Conservation (phyloP, 2,888 invertebrate genomes). For the Ophion obscuratus region DNA sequence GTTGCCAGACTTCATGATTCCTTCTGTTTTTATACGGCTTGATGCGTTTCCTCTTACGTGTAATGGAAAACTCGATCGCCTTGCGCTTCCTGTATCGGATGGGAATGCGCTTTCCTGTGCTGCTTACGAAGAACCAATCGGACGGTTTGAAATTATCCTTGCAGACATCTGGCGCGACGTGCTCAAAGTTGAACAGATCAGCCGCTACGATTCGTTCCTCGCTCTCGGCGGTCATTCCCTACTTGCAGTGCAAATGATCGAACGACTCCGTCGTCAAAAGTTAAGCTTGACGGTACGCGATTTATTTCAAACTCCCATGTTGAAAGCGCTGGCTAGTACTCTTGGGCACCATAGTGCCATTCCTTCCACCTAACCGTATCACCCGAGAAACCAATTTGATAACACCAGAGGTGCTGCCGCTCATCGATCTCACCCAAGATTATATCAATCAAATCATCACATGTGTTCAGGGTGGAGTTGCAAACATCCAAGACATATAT, state of each 20-base stretch:
- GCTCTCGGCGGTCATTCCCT: constrained; percentile 30
- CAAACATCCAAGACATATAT: constrained; percentile 23
- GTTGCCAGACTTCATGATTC: constrained; percentile 29
- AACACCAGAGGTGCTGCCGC: constrained; percentile 6
- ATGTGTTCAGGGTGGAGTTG: constrained; percentile 3
- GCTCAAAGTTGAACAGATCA: not conserved
- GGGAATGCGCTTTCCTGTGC: not conserved
- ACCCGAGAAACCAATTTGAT: not conserved
- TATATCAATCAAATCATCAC: constrained; percentile 7
- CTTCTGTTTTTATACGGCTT: not conserved
- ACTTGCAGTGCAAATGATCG: constrained; percentile 1
- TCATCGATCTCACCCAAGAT: constrained; percentile 2
- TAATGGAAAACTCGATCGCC: constrained; percentile 21
- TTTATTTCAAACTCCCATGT: constrained; percentile 3
- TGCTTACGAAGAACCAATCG: constrained; percentile 7
- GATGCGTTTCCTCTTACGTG: not conserved
- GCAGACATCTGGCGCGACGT: constrained; percentile 18
- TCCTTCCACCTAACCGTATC: not conserved
- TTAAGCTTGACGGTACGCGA: not conserved
- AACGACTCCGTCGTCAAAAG: not conserved
- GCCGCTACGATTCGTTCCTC: constrained; percentile 28
- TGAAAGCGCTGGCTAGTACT: constrained; percentile 7
- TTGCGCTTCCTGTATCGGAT: constrained; percentile 2
- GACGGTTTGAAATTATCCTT: constrained; percentile 2
- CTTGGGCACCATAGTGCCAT: not conserved